Base-by-base conservation (phyloP, 1,140 invertebrate species). In the Penaeus japonicus region DNA sequence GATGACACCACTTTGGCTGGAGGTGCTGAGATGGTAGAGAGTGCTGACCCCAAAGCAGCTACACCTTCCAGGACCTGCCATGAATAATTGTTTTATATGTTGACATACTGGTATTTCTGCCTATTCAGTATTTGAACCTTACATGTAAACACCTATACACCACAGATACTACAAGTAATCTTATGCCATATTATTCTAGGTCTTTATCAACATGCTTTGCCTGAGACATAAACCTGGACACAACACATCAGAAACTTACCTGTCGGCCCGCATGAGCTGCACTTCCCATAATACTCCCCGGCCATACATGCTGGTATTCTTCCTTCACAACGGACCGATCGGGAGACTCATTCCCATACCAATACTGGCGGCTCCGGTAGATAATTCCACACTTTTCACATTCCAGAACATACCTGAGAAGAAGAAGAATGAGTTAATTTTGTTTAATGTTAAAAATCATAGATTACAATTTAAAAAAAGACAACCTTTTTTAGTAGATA, bases 321-420 rank as follows among this genome's bases (percentile, higher is more conserved):
- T 94, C 94, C 85, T 94, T 92, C 15, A 96, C 95, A 17, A 94
- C 94, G 20, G 93, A 92, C 78, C 95, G 94, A 91, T 96, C 96
- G 0, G 96, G 95, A 91, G 95, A 94, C 90, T 95, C 95, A 92
- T 97, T 97, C 1, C 96, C 96, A 92, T 96, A 97, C 97, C 96
- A 98, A 92, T 96, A 96, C 91, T 97, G 95, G 17, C 96, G 93
- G 92, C 96, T 96, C 73, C 95, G 93, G 92, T 96, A 97, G 88
- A 97, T 97, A 90, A 97, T 95, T 2, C 96, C 96, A 93, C 96
- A 97, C 90, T 95, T 94, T 57, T 94, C 94, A 93, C 97, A 98
- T 91, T 97, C 96, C 55, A 97, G 94, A 2, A 96, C 94, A 92
- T 96, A 94, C 4, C 94, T 89, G 39, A 12, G 55, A 54, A 82